These are phyloP conservation scores for Charanyca ferruginea DNA, from an alignment of 2,888 invertebrate genomes.

Conservation along the genomic window DNA sequence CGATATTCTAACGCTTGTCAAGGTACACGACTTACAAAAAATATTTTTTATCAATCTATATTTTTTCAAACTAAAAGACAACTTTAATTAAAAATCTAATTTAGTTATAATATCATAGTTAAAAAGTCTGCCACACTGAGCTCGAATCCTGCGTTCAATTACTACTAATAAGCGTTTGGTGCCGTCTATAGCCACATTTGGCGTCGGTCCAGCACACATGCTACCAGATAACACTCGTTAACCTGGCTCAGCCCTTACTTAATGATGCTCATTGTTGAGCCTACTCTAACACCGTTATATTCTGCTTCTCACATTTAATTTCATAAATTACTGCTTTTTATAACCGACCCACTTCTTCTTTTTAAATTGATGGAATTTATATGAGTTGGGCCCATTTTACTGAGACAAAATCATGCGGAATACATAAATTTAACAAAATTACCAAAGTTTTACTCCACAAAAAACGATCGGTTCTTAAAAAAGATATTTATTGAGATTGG, in stretches of 20 bases:
- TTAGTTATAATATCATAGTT: background rate
- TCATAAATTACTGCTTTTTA: background rate
- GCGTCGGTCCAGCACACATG: conserved; percentile 66
- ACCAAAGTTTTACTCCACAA: background rate
- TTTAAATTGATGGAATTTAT: background rate
- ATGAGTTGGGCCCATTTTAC: background rate
- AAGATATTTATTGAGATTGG: conserved; percentile 4
- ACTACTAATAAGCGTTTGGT: conserved; percentile 7
- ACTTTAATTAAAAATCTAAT: background rate
- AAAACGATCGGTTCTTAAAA: background rate
- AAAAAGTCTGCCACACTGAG: background rate
- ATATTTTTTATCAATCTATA: too few species aligned
- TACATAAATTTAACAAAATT: background rate
- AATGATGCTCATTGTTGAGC: conserved; percentile 63
- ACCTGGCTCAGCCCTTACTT: conserved; percentile 64
- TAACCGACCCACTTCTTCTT: background rate
- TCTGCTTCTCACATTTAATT: background rate
- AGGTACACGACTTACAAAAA: too few species aligned
- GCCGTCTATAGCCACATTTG: conserved; percentile 52
- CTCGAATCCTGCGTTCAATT: conserved; percentile 4
- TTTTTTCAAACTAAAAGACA: background rate
- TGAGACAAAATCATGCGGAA: background rate
- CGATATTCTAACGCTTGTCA: background rate
- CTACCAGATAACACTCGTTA: conserved; percentile 16
- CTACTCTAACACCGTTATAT: background rate